phyloP scores from a whole-genome alignment of 2,797 vertebrate genomes.

The Eidolon dupreanum region DNA sequence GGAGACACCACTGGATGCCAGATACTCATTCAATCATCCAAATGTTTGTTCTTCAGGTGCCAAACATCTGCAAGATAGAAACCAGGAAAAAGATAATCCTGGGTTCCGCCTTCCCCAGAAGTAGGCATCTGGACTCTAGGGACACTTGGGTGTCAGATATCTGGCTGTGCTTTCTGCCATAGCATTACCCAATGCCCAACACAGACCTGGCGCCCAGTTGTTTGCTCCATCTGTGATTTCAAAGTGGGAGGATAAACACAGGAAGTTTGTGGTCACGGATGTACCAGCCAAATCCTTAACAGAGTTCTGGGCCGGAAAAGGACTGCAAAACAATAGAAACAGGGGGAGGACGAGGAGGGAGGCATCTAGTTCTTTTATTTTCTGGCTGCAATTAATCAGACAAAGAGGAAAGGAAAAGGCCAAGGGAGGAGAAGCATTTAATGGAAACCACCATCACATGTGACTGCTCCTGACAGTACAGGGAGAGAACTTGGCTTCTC shows the following conservation, averaged over 20 bases:
- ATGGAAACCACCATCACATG: neutral
- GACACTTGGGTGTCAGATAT: neutral
- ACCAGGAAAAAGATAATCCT: neutral
- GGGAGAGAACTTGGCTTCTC: neutral
- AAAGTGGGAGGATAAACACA: constrained; percentile 48
- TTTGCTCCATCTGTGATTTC: neutral
- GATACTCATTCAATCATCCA: neutral
- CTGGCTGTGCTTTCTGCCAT: accelerated
- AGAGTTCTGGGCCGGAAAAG: constrained; percentile 17
- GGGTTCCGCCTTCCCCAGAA: neutral
- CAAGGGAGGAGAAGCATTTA: neutral
- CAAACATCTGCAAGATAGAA: neutral
- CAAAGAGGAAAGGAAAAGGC: neutral
- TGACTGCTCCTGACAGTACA: neutral
- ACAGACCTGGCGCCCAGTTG: neutral
- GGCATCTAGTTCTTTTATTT: constrained; percentile 55
- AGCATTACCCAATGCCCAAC: neutral
- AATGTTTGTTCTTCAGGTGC: neutral
- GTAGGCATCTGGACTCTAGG: neutral
- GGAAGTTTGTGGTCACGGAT: constrained; percentile 25
- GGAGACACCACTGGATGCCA: neutral
- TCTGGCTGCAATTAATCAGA: constrained; percentile 54
- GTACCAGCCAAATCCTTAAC: constrained; percentile 40
- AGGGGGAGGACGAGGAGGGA: neutral
- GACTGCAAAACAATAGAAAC: constrained; percentile 6